Evolutionary conservation across 2,113 vertebrate genomes (phyloP), one percentile per base, ranked within the genome.

Genomic region (Serinus canaria): DNA sequence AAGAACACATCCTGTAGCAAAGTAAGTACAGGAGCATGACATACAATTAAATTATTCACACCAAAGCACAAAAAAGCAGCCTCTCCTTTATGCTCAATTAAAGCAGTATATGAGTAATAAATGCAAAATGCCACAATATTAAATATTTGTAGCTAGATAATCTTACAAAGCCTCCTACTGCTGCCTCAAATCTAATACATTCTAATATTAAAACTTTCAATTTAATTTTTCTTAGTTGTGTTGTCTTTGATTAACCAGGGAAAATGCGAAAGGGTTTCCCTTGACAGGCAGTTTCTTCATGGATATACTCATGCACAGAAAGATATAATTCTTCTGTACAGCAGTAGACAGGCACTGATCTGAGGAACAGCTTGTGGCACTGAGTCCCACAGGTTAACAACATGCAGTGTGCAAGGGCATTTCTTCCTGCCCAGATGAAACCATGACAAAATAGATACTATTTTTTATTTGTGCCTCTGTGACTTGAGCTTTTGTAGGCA

Each of bases 211-310:
- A 95, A 96, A 94, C 86, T 86, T 96, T 68, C 80, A 66, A 76
- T 89, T 96, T 96, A 90, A 96, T 96, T 95, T 86, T 95, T 90
- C 80, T 93, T 88, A 87, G 69, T 84, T 93, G 60, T 89, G 86
- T 93, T 93, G 90, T 89, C 94, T 93, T 96, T 97, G 90, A 96
- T 96, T 96, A 97, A 96, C 73, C 86, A 92, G 83, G 90, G 93
- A 95, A 88, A 95, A 95, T 46, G 39, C 2, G 0, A 49, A 78
- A 87, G 95, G 80, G 83, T 84, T 96, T 94, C 94, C 90, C 94
- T 56, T 58, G 86, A 66, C 83, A 92, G 83, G 50, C 52, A 81
- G 76, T 68, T 91, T 86, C 91, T 80, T 88, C 73, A 2, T 37
- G 80, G 93, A 77, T 78, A 56, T 43, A 55, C 86, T 52, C 43